These are phyloP conservation scores for Phacellophora camtschatica DNA, from an alignment of 30 jellyfish, hydroid and myxozoan species.

Conservation along the genomic window DNA sequence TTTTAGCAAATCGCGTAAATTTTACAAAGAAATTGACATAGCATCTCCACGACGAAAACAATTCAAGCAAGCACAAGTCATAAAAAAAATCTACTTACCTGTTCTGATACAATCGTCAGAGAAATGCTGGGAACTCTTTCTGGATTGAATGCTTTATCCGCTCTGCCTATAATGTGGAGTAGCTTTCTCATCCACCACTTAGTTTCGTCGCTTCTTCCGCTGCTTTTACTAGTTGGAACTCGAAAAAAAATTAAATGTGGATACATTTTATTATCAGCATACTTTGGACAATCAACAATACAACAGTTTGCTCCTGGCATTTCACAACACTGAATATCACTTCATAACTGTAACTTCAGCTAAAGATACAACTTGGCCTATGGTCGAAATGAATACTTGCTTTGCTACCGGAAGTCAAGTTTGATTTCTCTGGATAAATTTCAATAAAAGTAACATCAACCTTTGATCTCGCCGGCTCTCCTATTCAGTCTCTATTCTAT, in stretches of 20 bases:
- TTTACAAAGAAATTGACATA: no score
- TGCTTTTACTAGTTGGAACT: conserved; percentile 51
- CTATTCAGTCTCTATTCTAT: no score
- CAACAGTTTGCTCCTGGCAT: conserved; percentile 64
- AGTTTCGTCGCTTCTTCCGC: conserved; percentile 21
- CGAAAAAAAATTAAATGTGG: conserved; percentile 28
- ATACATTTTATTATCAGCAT: conserved; percentile 19
- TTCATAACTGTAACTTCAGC: not conserved
- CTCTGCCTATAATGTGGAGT: conserved; percentile 38
- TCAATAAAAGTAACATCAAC: conserved; percentile 12
- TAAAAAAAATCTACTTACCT: no score
- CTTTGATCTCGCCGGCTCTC: conserved; percentile 11
- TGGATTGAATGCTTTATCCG: conserved; percentile 37
- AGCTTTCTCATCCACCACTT: conserved; percentile 44
- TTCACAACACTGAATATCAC: no score
- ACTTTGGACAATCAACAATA: conserved; percentile 39
- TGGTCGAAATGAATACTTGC: conserved; percentile 23
- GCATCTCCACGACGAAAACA: no score
- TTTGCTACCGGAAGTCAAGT: conserved; percentile 33
- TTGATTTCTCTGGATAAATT: conserved; percentile 28
- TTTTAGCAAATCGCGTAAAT: no score
- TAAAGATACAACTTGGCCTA: conserved; percentile 41
- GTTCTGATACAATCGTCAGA: conserved; percentile 52
- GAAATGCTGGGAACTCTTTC: conserved; percentile 60
- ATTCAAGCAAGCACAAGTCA: no score